These are phyloP conservation scores for Macrotis lagotis DNA, from an alignment of 2,113 vertebrate genomes.

Conservation along the genomic window DNA sequence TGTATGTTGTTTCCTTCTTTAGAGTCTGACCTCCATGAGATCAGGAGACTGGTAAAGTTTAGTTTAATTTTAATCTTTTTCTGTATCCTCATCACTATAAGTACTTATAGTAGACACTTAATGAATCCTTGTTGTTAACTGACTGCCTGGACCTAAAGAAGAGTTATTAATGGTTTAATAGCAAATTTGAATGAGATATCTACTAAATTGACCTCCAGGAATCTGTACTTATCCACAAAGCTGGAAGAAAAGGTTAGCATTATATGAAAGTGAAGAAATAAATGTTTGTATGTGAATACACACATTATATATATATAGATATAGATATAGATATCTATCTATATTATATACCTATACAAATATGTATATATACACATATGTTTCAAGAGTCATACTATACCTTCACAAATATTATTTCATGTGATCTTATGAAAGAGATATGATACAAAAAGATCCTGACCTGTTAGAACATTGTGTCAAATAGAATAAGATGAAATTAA, in stretches of 20 bases:
- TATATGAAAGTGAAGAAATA: not conserved
- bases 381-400: not conserved
- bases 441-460: not conserved
- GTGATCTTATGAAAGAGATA: not conserved
- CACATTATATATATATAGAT: too few species aligned
- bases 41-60: too few species aligned
- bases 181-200: not conserved
- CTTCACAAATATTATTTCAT: not conserved
- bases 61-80: not conserved
- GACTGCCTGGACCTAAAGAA: not conserved
- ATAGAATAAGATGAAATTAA: not conserved
- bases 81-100: not conserved
- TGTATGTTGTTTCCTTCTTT: too few species aligned
- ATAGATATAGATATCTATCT: too few species aligned
- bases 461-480: not conserved
- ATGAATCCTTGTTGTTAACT: not conserved
- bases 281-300: too few species aligned
- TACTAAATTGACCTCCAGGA: not conserved
- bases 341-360: too few species aligned
- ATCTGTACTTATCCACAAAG: not conserved
- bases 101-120: not conserved
- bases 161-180: not conserved
- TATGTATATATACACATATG: too few species aligned
- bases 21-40: too few species aligned
- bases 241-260: not conserved